phyloP scores from a whole-genome alignment of 2,113 vertebrate species.

The Malaclemys terrapin region DNA sequence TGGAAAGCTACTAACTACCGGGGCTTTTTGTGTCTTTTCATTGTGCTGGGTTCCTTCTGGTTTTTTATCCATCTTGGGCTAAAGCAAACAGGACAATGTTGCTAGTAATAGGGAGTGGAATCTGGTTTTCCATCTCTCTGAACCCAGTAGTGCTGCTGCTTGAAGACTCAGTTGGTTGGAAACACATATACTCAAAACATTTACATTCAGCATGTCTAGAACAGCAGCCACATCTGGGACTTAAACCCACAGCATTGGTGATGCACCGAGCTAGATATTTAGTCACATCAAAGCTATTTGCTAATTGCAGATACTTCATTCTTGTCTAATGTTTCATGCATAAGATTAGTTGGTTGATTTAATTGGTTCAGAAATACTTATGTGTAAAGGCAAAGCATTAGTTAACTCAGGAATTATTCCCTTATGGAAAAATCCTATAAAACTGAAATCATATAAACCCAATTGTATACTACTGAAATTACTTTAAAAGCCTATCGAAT shows the following conservation, averaged over 20 bases:
- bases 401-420: slow-evolving; percentile 57
- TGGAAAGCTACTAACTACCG: not conserved
- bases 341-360: slow-evolving; percentile 80
- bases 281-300: slow-evolving; percentile 78
- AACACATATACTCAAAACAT: not conserved
- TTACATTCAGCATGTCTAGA: slow-evolving; percentile 50
- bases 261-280: slow-evolving; percentile 68
- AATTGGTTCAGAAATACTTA: slow-evolving; percentile 72
- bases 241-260: slow-evolving; percentile 54
- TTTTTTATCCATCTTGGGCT: not conserved
- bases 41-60: fast-evolving
- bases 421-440: slow-evolving; percentile 44
- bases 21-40: not conserved
- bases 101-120: not conserved
- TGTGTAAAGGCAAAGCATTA: slow-evolving; percentile 67
- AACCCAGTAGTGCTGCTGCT: not conserved
- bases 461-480: not conserved
- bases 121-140: slow-evolving; percentile 52
- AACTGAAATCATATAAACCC: not conserved
- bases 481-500: not conserved
- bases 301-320: slow-evolving; percentile 79
- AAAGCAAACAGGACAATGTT: not conserved
- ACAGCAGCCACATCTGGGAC: slow-evolving; percentile 65
- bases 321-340: slow-evolving; percentile 77
- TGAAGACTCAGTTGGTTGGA: slow-evolving; percentile 35